Conservation (phyloP, 2,113 vertebrate genomes). For the Pandion haliaetus region DNA sequence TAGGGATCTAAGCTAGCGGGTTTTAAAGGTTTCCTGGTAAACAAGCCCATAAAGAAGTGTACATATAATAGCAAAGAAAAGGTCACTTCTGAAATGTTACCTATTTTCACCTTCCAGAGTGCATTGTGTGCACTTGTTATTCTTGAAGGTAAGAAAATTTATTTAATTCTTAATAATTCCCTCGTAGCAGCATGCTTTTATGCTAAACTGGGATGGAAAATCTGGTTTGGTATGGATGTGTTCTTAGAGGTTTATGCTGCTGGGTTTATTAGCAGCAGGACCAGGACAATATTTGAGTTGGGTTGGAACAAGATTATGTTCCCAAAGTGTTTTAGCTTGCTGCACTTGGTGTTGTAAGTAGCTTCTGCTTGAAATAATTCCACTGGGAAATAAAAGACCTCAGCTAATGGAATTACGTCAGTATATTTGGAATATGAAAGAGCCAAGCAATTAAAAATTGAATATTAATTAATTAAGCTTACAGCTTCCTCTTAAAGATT, state of each 20-base stretch:
- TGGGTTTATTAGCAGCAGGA: neutral
- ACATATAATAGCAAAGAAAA: neutral
- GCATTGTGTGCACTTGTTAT: neutral
- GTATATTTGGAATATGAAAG: neutral
- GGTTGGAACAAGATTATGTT: neutral
- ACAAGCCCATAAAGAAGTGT: neutral
- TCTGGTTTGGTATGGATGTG: neutral
- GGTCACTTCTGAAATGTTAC: neutral
- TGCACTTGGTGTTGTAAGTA: neutral
- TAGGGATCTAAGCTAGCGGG: neutral
- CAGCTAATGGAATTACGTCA: neutral
- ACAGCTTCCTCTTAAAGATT: slow-evolving; percentile 19
- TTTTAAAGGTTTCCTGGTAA: neutral
- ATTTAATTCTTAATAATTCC: neutral
- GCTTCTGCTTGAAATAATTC: slow-evolving; percentile 19
- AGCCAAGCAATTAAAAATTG: slow-evolving; percentile 32
- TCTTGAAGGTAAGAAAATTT: neutral
- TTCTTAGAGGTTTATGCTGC: neutral
- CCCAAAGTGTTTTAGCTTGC: neutral
- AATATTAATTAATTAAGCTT: slow-evolving; percentile 46
- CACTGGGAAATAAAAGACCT: neutral
- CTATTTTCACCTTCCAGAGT: neutral
- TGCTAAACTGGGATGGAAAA: neutral
- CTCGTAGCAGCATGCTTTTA: neutral
- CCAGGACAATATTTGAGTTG: neutral